phyloP scores from a whole-genome alignment of 2,888 invertebrate genomes.

The Vannuccia rotundouncinata region DNA sequence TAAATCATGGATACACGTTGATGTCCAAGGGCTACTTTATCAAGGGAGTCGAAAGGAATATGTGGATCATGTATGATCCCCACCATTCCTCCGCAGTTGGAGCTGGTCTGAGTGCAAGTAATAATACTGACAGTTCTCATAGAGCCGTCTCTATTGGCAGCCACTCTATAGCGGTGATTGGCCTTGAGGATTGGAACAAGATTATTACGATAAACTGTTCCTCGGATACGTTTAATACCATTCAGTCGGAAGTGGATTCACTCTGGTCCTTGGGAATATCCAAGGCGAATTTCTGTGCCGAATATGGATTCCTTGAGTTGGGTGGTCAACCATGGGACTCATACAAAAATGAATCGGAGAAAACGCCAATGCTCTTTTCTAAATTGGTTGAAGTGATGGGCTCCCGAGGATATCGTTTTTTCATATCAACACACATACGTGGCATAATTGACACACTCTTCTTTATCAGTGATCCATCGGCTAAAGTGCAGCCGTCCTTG shows the following conservation, averaged over 20 bases:
- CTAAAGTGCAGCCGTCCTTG: not conserved
- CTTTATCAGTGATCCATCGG: conserved; percentile 23
- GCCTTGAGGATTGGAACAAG: conserved; percentile 34
- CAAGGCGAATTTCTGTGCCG: not conserved
- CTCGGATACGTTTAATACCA: not conserved
- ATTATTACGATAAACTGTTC: conserved; percentile 17
- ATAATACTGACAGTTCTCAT: not conserved
- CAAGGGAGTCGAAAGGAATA: conserved; percentile 35
- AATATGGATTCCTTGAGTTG: conserved; percentile 32
- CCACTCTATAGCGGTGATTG: not conserved
- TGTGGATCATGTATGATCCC: conserved; percentile 31
- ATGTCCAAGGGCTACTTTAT: conserved; percentile 34
- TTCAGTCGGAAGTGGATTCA: conserved; percentile 7
- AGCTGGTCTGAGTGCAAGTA: not conserved
- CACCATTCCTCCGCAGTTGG: not conserved
- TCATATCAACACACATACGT: conserved; percentile 33
- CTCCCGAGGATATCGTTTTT: conserved; percentile 31
- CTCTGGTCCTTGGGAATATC: conserved; percentile 9
- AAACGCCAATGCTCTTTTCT: conserved; percentile 36
- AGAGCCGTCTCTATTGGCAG: not conserved
- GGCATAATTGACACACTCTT: conserved; percentile 37
- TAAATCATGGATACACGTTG: conserved; percentile 28
- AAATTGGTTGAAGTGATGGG: conserved; percentile 28
- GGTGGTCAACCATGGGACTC: conserved; percentile 38
- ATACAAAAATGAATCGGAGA: conserved; percentile 36